Evolutionary conservation across 2,797 vertebrate species (phyloP).

Genomic region (Euthynnus affinis): DNA sequence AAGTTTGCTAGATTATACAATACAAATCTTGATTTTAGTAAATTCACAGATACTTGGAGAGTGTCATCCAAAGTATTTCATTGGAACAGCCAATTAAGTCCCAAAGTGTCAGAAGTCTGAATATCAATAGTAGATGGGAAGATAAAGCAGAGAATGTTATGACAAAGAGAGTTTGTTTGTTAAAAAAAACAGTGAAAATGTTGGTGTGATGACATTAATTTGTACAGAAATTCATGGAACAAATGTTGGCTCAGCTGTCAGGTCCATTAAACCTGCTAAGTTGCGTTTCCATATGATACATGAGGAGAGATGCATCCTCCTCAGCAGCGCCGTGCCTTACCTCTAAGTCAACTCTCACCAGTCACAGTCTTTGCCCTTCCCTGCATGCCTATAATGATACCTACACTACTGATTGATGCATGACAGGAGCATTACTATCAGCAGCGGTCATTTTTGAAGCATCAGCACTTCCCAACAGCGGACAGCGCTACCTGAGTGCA

Average conservation of each 20-base stretch:
- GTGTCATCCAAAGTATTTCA: neutral
- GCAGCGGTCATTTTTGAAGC: constrained; percentile 56
- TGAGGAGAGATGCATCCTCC: constrained; percentile 33
- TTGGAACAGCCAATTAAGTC: constrained; percentile 27
- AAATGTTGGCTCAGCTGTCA: constrained; percentile 43
- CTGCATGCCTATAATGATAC: constrained; percentile 56
- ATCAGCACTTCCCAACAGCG: constrained; percentile 63
- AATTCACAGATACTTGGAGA: constrained; percentile 12
- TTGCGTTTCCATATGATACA: constrained; percentile 26
- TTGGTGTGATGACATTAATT: constrained; percentile 19
- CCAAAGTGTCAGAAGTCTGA: constrained; percentile 6
- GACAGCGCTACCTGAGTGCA: constrained; percentile 44
- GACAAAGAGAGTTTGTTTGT: constrained; percentile 17
- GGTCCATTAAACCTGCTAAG: constrained; percentile 44
- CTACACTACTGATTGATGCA: constrained; percentile 57
- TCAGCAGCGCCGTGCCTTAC: neutral
- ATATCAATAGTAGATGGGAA: constrained; percentile 28
- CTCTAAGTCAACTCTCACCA: constrained; percentile 37
- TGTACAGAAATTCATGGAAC: constrained; percentile 37
- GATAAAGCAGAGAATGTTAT: neutral
- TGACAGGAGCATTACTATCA: constrained; percentile 45
- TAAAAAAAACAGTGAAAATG: constrained; percentile 1
- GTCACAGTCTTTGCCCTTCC: constrained; percentile 34
- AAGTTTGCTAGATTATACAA: too few species aligned
- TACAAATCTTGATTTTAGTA: neutral